These are phyloP conservation scores for Eumerus sabulonum DNA, from an alignment of 2,888 invertebrate species.

Conservation along the genomic window DNA sequence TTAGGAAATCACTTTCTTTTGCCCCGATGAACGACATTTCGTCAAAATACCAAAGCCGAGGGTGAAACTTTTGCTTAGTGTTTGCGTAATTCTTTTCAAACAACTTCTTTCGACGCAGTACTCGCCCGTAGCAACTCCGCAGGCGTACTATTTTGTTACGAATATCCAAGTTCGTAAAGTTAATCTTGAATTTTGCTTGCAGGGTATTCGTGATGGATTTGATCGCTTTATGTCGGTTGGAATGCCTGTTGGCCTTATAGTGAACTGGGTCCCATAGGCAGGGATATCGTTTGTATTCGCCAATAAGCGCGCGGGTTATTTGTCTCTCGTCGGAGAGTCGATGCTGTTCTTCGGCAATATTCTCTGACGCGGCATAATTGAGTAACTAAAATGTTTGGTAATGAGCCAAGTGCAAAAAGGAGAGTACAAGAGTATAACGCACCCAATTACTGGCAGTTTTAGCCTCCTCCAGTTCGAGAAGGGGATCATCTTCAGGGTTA, in stretches of 20 bases:
- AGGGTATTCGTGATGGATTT: conserved; percentile 38
- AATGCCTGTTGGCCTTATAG: conserved; percentile 35
- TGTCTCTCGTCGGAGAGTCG: not conserved
- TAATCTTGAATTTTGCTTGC: conserved; percentile 36
- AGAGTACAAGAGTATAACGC: too few relatives aligned
- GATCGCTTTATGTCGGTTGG: conserved; percentile 26
- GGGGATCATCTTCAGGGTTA: too few relatives aligned
- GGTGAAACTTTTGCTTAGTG: conserved; percentile 53
- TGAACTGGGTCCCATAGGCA: conserved; percentile 30
- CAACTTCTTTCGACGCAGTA: conserved; percentile 33
- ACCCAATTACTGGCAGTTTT: too few relatives aligned
- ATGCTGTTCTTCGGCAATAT: too few relatives aligned
- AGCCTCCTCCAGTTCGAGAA: too few relatives aligned
- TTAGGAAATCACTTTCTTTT: conserved; percentile 38
- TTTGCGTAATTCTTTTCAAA: conserved; percentile 48
- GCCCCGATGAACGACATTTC: conserved; percentile 50
- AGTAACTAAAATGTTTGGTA: too few relatives aligned
- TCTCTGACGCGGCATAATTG: too few relatives aligned
- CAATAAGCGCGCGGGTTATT: conserved; percentile 10
- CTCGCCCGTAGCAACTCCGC: conserved; percentile 44
- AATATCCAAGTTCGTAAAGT: conserved; percentile 28
- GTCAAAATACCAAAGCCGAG: conserved; percentile 48
- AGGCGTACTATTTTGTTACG: conserved; percentile 38
- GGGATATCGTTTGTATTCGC: conserved; percentile 29
- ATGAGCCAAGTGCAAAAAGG: too few relatives aligned